Conservation (phyloP, 2,888 invertebrate species). For the Drosophila testacea region DNA sequence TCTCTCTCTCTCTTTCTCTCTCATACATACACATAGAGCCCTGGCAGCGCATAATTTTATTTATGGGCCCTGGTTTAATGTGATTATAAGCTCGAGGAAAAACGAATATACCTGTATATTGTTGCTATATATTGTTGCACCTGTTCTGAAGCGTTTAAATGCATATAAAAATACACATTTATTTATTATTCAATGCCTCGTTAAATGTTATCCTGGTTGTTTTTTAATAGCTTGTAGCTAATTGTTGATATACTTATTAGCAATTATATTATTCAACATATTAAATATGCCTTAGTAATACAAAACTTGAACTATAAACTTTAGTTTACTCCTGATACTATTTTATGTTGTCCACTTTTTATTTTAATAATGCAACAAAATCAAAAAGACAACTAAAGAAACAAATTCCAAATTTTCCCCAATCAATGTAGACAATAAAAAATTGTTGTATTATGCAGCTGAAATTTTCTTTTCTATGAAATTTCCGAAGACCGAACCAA, state of each 20-base stretch:
- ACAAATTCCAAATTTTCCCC: slow-evolving; percentile 1
- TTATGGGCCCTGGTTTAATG: slow-evolving; percentile 67
- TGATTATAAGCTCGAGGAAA: slow-evolving; percentile 56
- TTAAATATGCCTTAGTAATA: background rate
- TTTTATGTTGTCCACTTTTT: background rate
- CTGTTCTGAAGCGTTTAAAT: slow-evolving; percentile 45
- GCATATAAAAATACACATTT: slow-evolving; percentile 41
- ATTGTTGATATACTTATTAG: slow-evolving; percentile 30
- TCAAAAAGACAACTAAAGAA: slow-evolving; percentile 30
- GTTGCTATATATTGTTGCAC: slow-evolving; percentile 33
- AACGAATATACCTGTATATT: slow-evolving; percentile 16
- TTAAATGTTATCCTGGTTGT: slow-evolving; percentile 36
- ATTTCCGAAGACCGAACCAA: background rate
- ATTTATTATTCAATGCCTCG: slow-evolving; percentile 35
- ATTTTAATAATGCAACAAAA: slow-evolving; percentile 63
- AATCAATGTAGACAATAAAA: slow-evolving; percentile 6
- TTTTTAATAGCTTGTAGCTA: slow-evolving; percentile 41
- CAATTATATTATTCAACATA: slow-evolving; percentile 2
- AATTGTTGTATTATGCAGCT: background rate
- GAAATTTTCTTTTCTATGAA: background rate
- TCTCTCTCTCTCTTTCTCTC: background rate
- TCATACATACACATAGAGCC: slow-evolving; percentile 17
- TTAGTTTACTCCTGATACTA: background rate
- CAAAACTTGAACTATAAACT: slow-evolving; percentile 4
- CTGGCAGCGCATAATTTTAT: slow-evolving; percentile 62